Evolutionary conservation across 2,888 invertebrate genomes (phyloP).

Genomic region (Pemphredon lugubris): DNA sequence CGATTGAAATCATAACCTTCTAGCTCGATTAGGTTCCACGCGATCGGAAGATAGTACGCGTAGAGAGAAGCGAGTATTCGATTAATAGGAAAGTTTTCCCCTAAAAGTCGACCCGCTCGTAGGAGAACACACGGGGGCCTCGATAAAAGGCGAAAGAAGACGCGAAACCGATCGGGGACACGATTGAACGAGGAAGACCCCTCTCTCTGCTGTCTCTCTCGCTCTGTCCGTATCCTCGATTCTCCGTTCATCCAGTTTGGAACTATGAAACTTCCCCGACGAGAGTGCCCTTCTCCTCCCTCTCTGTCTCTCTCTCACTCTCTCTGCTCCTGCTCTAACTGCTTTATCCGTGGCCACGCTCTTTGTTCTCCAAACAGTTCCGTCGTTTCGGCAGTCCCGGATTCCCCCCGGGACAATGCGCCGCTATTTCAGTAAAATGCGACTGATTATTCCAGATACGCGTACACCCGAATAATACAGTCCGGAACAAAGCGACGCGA

Average conservation of each 20-base stretch:
- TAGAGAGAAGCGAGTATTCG: constrained; percentile 43
- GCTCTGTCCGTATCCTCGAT: not conserved
- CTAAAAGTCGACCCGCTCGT: constrained; percentile 14
- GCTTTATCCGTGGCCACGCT: constrained; percentile 32
- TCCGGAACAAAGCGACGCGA: constrained; percentile 22
- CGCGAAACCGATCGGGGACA: constrained; percentile 35
- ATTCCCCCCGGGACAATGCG: constrained; percentile 34
- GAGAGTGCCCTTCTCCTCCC: constrained; percentile 1
- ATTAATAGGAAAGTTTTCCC: constrained; percentile 68
- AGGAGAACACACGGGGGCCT: too few species aligned
- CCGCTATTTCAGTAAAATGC: constrained; percentile 43
- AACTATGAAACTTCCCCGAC: constrained; percentile 51
- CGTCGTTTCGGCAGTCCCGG: constrained; percentile 19
- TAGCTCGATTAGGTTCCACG: not conserved
- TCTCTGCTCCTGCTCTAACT: too few species aligned
- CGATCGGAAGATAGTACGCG: not conserved
- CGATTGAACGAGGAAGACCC: constrained; percentile 35
- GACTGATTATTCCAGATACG: constrained; percentile 53
- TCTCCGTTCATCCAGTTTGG: constrained; percentile 21
- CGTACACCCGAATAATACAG: constrained; percentile 29
- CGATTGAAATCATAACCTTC: constrained; percentile 10
- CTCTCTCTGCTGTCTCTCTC: constrained; percentile 4
- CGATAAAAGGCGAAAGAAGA: constrained; percentile 7
- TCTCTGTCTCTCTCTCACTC: not conserved
- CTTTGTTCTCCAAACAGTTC: constrained; percentile 41